Evolutionary conservation across 2,888 invertebrate species (phyloP).

Genomic region (Calameuta filiformis): DNA sequence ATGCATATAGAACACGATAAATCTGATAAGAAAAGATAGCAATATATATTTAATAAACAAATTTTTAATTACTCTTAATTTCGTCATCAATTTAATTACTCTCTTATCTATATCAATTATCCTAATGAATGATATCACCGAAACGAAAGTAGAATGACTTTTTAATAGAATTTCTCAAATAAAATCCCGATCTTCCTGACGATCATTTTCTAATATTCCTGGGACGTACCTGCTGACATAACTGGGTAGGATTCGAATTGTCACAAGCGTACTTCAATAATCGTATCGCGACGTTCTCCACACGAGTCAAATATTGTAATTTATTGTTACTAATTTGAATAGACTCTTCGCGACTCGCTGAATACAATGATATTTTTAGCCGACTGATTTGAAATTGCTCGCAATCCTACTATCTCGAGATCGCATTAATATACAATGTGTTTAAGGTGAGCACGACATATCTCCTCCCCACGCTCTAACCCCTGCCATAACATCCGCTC

Average conservation of each 20-base stretch:
- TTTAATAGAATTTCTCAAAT: not conserved
- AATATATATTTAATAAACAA: no score
- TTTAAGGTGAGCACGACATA: slow-evolving; percentile 24
- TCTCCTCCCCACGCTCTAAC: not conserved
- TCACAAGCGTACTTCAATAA: not conserved
- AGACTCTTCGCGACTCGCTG: not conserved
- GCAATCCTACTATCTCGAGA: slow-evolving; percentile 16
- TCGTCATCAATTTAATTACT: no score
- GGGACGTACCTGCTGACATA: not conserved
- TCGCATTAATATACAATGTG: slow-evolving; percentile 34
- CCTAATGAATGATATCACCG: not conserved
- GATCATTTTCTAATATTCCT: not conserved
- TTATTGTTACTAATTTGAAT: not conserved
- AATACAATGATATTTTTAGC: not conserved
- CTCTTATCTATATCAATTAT: not conserved
- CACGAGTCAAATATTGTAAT: not conserved
- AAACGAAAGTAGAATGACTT: not conserved
- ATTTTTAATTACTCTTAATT: no score
- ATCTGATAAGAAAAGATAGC: no score
- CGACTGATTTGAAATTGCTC: not conserved
- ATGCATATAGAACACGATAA: no score
- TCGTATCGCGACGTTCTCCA: not conserved
- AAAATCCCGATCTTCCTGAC: not conserved
- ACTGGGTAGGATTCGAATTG: not conserved
- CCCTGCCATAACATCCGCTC: not conserved